Evolutionary conservation across 2,113 vertebrate species (phyloP), one percentile per base, ranked within the genome.

Genomic region (Sander vitreus): DNA sequence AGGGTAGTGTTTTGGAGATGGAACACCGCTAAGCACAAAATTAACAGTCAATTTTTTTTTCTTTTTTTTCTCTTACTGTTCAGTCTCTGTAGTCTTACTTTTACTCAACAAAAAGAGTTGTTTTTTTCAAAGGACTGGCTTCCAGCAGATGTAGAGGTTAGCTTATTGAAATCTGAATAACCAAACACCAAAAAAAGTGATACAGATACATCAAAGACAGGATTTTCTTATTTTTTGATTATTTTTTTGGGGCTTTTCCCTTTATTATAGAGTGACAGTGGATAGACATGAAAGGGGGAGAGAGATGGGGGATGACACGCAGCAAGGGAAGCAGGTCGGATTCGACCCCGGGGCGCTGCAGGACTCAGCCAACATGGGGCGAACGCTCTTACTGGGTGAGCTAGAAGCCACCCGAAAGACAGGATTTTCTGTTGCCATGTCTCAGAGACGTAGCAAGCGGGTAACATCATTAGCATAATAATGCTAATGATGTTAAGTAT

Each of bases 131-230:
- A 53, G 54, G 36, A 10, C 33, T 11, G n/a, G 36, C 43, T 72
- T 73, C 47, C 33, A 33, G 51, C 36, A 64, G 67, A 75, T 64
- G 9, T 11, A 55, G 23, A 48, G 16, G 43, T 62, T 50, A 78
- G 27, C 54, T 68, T 39, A 70, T 21, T 80, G 53, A 73, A 63
- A 76, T 80, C 15, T 8, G 21, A 55, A 88, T 82, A 80, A 76
- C n/a, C 65, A 81, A 72, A 77, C 15, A 30, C 8, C 19, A 53
- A 80, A 82, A 33, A 43, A 64, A 67, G 5, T 47, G 19, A 68
- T 3, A 36, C n/a, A 23, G 19, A 73, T 43, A 54, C 19, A 79
- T 81, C 74, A 86, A 76, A 80, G 4, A 68, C 14, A 25, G 25
- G 25, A 25, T 25, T 25, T 25, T 25, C 25, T 25, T 25, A 25